Conservation (phyloP, 2,113 vertebrate species). For the Pterocles gutturalis region DNA sequence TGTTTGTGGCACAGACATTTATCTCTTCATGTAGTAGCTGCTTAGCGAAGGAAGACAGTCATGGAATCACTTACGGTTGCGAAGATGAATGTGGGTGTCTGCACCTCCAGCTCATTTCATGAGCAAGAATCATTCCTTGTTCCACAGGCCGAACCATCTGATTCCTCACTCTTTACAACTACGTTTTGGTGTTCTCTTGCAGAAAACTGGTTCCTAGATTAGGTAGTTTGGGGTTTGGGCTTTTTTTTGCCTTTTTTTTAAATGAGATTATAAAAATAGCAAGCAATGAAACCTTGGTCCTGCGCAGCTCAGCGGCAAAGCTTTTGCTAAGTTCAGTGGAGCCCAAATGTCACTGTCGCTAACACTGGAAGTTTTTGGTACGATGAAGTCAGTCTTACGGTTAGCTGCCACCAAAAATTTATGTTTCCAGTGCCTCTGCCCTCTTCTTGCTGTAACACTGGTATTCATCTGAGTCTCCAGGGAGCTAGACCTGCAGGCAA, state of each 20-base stretch:
- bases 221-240: not conserved
- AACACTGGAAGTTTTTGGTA: not conserved
- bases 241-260: not conserved
- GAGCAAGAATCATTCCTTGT: not conserved
- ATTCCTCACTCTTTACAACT: not conserved
- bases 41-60: not conserved
- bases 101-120: not conserved
- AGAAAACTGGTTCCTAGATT: not conserved
- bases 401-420: not conserved
- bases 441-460: not conserved
- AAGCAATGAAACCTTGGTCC: not conserved
- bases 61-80: conserved; percentile 1
- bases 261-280: not conserved
- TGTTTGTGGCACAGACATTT: not conserved
- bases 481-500: not conserved
- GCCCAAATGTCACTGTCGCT: not conserved
- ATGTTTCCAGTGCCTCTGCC: not conserved
- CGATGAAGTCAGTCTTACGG: not conserved
- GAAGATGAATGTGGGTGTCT: not conserved
- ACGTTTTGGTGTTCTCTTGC: not conserved
- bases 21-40: not conserved
- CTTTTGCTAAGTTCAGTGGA: not conserved
- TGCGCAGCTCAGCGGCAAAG: not conserved
- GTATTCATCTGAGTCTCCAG: not conserved
- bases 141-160: not conserved